Evolutionary conservation across 2,888 invertebrate species (phyloP).

Genomic region (Drosophila kanekoi): DNA sequence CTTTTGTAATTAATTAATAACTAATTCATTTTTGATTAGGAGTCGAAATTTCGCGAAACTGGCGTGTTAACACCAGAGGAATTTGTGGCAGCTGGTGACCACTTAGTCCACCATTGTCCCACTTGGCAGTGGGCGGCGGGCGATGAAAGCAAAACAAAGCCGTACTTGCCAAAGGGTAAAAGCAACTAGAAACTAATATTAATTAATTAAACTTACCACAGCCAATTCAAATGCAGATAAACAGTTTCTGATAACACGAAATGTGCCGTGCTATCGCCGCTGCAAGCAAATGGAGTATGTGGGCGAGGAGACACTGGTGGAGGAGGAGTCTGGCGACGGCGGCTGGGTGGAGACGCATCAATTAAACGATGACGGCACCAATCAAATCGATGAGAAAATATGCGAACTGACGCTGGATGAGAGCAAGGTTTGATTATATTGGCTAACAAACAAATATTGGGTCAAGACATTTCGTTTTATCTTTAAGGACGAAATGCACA

Average conservation of each 20-base stretch:
- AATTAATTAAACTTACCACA: background rate
- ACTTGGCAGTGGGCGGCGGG: slow-evolving; percentile 99
- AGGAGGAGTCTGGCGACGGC: slow-evolving; percentile 93
- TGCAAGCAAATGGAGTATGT: slow-evolving; percentile 91
- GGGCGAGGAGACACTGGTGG: slow-evolving; percentile 94
- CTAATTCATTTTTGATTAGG: slow-evolving; percentile 86
- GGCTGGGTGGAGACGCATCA: slow-evolving; percentile 99
- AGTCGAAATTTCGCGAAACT: slow-evolving; percentile 98
- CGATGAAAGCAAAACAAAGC: slow-evolving; percentile 94
- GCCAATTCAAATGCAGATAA: slow-evolving; percentile 87
- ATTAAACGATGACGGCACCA: slow-evolving; percentile 88
- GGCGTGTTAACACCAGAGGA: slow-evolving; percentile 99
- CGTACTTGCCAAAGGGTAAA: slow-evolving; percentile 91
- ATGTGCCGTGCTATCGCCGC: slow-evolving; percentile 98
- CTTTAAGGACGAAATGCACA: slow-evolving; percentile 77
- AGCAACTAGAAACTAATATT: background rate
- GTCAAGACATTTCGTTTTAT: background rate
- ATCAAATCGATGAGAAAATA: slow-evolving; percentile 87
- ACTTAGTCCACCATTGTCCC: slow-evolving; percentile 99
- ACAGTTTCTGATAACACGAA: slow-evolving; percentile 98
- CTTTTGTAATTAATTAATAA: background rate
- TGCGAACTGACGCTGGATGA: slow-evolving; percentile 95
- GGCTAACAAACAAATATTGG: background rate
- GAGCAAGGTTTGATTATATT: slow-evolving; percentile 82
- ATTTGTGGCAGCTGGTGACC: slow-evolving; percentile 99